These are phyloP conservation scores for Sebastes matsubarae DNA, from an alignment of 2,797 vertebrate species.

Conservation along the genomic window DNA sequence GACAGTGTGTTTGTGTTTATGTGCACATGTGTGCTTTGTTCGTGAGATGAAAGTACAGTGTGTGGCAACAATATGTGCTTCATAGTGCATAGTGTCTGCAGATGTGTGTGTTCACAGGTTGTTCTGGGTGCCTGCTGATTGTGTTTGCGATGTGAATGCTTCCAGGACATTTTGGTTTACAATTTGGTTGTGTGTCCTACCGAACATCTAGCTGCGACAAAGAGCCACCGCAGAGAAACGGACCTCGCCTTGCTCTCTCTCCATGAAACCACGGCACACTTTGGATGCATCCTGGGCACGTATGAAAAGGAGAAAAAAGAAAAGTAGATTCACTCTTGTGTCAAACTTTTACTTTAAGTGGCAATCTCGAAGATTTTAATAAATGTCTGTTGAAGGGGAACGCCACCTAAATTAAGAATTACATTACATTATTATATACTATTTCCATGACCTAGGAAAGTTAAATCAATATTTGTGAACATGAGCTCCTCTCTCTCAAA, in stretches of 20 bases:
- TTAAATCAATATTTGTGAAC: no score
- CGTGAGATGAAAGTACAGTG: slow-evolving; percentile 31
- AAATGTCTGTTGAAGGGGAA: neutral
- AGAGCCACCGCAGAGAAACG: slow-evolving; percentile 96
- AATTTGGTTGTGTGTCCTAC: neutral
- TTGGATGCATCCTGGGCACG: slow-evolving; percentile 88
- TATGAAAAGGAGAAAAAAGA: neutral
- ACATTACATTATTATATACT: no score
- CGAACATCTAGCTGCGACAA: slow-evolving; percentile 79
- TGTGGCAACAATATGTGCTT: slow-evolving; percentile 60
- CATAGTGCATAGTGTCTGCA: slow-evolving; percentile 68
- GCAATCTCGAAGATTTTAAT: neutral
- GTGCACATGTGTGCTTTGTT: slow-evolving; percentile 46
- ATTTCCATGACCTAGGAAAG: no score
- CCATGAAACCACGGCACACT: slow-evolving; percentile 91
- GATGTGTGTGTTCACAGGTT: slow-evolving; percentile 55
- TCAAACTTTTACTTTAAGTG: neutral
- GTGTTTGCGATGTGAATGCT: slow-evolving; percentile 47
- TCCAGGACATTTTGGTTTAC: slow-evolving; percentile 47
- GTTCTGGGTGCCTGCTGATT: slow-evolving; percentile 40
- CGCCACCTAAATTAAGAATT: no score
- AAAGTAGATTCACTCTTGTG: neutral
- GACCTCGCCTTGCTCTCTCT: slow-evolving; percentile 92
- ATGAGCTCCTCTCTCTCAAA: no score
- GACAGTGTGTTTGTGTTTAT: slow-evolving; percentile 12